Evolutionary conservation across 2,113 vertebrate species (phyloP), one percentile per base, ranked within the genome.

Genomic region (Fregata magnificens): DNA sequence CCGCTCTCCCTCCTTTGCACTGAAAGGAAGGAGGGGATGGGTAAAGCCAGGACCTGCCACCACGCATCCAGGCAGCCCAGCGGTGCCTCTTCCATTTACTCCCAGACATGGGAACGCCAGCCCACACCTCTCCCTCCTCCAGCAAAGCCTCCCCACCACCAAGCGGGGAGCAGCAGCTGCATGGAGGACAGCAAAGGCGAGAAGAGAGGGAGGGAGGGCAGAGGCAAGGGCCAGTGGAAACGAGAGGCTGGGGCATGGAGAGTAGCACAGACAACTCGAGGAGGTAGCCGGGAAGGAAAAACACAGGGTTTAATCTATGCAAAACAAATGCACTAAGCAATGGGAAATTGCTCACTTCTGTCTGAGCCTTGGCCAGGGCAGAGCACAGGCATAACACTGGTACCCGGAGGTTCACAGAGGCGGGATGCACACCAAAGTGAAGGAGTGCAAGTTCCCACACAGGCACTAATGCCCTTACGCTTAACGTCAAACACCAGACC

Each of bases 361-460:
- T 5, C 50, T 16, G 40, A 53, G 53, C 29, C 40, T 21, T 6
- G 7, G 69, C 24, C 4, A 2, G 58, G 45, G 44, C 36, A n/a
- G 28, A 65, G 65, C 2, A 1, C 0, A 0, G 20, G 55, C 28
- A 7, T 20, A 16, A 61, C 56, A 25, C 6, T 2, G 7, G n/a
- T 42, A 53, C 9, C 7, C 2, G 1, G n/a, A 24, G 34, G 22
- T 4, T 45, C 22, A 9, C 45, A 21, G 28, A 40, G 40, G 3
- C 13, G 16, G 6, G n/a, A 40, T 2, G 4, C 32, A 20, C 42
- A 13, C 7, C 26, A 2, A 19, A 10, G n/a, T 4, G 9, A 44
- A 11, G 29, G 31, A 14, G 10, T 5, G 7, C 25, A 7, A 10
- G 44, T 3, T 49, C 66, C 31, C 31, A 15, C 4, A 2, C 1